phyloP scores from a whole-genome alignment of 2,113 vertebrate genomes.

The Thinocorus orbignyianus region DNA sequence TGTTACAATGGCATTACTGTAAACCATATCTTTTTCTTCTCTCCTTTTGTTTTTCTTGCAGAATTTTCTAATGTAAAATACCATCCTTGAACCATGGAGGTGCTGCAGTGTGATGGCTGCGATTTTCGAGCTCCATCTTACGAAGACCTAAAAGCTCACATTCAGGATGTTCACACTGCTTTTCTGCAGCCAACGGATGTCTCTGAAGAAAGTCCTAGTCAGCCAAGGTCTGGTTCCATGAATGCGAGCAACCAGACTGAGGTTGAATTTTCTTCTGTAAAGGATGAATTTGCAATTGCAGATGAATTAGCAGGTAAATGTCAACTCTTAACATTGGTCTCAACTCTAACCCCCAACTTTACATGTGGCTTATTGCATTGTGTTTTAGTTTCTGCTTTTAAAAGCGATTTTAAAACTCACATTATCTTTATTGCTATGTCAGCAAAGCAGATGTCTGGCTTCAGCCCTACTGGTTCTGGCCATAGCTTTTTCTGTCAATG shows the following conservation, averaged over 20 bases:
- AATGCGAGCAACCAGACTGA: slow-evolving; percentile 86
- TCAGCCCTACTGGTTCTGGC: neutral
- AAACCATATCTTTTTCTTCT: neutral
- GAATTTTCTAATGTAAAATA: slow-evolving; percentile 93
- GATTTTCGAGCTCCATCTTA: slow-evolving; percentile 96
- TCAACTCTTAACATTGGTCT: neutral
- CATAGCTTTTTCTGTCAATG: neutral
- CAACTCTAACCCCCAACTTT: neutral
- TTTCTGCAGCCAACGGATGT: slow-evolving; percentile 96
- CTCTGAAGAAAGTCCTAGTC: slow-evolving; percentile 78
- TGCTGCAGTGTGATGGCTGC: slow-evolving; percentile 97
- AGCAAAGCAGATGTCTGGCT: neutral
- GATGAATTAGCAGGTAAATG: slow-evolving; percentile 88
- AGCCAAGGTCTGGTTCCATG: slow-evolving; percentile 79
- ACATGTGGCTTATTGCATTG: neutral
- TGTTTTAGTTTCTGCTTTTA: neutral
- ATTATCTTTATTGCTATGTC: neutral
- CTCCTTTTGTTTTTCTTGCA: slow-evolving; percentile 24
- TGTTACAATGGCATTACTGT: neutral
- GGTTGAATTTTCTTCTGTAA: slow-evolving; percentile 84
- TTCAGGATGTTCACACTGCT: slow-evolving; percentile 96
- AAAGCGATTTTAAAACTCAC: neutral
- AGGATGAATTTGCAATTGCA: slow-evolving; percentile 84
- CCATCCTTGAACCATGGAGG: slow-evolving; percentile 88
- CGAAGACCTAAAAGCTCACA: slow-evolving; percentile 94